These are phyloP conservation scores for Drosophila sucinea DNA, from an alignment of 1,140 invertebrate genomes.

Conservation along the genomic window DNA sequence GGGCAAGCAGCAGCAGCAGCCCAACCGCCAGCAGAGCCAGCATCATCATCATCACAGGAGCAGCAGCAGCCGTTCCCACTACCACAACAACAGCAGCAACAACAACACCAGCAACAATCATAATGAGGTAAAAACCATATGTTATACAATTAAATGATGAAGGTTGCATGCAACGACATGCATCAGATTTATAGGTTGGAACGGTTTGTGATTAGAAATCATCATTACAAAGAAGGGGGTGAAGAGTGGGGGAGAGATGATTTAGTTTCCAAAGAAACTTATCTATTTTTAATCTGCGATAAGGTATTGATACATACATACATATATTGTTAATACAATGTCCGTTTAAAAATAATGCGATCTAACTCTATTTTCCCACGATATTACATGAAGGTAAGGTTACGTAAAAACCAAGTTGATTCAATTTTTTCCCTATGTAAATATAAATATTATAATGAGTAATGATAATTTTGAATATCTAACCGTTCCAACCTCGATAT, in stretches of 20 bases:
- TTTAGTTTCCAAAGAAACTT: neutral
- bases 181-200: slow-evolving; percentile 21
- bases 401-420: too few relatives aligned
- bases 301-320: too few relatives aligned
- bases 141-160: slow-evolving; percentile 4
- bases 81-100: slow-evolving; percentile 38
- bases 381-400: too few relatives aligned
- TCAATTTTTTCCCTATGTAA: too few relatives aligned
- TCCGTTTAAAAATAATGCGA: too few relatives aligned
- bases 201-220: slow-evolving; percentile 8
- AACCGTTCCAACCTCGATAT: slow-evolving; percentile 2
- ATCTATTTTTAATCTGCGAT: slow-evolving; percentile 1
- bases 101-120: slow-evolving; percentile 37
- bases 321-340: too few relatives aligned
- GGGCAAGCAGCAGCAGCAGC: slow-evolving; percentile 21
- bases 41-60: neutral
- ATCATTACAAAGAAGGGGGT: neutral
- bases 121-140: slow-evolving; percentile 62
- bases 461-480: neutral
- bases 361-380: too few relatives aligned
- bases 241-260: neutral
- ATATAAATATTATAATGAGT: too few relatives aligned
- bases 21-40: slow-evolving; percentile 15
- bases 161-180: neutral
- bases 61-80: slow-evolving; percentile 39